Evolutionary conservation across 2,797 vertebrate species (phyloP), one percentile per base, ranked within the genome.

Genomic region (Sternarchorhynchus goeldii): DNA sequence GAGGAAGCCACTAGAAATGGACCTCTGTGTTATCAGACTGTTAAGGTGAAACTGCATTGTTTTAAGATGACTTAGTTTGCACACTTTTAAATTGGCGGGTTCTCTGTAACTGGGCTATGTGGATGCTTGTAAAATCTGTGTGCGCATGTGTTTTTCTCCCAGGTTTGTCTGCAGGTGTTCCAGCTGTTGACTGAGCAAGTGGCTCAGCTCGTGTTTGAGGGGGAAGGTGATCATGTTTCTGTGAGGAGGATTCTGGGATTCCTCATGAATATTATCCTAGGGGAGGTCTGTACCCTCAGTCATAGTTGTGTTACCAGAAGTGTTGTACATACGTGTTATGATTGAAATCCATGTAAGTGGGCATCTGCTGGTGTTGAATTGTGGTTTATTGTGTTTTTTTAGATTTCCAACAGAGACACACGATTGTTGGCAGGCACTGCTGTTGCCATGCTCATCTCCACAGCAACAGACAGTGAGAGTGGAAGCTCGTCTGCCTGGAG

Each of bases 101-200:
- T 50, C 65, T 5, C 2, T 36, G 18, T 18, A 20, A 10, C 0
- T 20, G 3, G 7, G 29, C 60, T n/a, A 17, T 77, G 29, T 83
- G 2, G 56, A 80, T 81, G 53, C 86, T 68, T 1, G 12, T 57
- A 75, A 20, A 77, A 50, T 58, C 2, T 20, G 56, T 50, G 41
- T 45, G 2, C n/a, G 3, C 20, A 25, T 36, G 14, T 84, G 56
- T 75, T 25, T 34, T 79, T 62, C 64, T 73, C 80, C 21, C 88
- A 97, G 96, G 83, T 94, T 29, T 97, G 95, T 85, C 90, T 98
- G 81, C 95, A 96, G 82, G 85, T 95, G 17, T 98, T 97, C 84
- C 94, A 95, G 88, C 85, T 77, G 0, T 78, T 96, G 83, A 87
- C 94, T 0, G 67, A 85, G 55, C 89, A 94, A 0, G 83, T 97